phyloP scores from a whole-genome alignment of 2,888 invertebrate species.

The Nebria salina region DNA sequence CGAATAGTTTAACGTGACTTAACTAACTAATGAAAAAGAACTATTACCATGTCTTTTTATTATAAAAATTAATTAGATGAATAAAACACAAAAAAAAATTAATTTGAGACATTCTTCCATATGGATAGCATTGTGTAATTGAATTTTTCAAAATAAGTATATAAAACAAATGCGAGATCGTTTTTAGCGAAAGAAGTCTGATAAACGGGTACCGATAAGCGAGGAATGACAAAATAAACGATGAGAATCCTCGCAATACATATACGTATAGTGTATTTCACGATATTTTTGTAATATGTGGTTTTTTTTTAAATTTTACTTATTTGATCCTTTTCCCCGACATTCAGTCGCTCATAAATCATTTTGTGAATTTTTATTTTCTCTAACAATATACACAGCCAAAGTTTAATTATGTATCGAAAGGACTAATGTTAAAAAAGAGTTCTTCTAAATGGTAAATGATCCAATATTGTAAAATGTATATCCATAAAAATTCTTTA shows the following conservation, averaged over 20 bases:
- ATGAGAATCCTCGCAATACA: not conserved
- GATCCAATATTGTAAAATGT: no score
- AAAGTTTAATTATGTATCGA: no score
- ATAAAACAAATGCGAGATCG: not conserved
- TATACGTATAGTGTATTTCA: not conserved
- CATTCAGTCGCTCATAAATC: not conserved
- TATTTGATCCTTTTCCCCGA: not conserved
- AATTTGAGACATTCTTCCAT: not conserved
- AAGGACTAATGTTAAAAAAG: no score
- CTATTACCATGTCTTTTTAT: not conserved
- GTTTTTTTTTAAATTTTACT: not conserved
- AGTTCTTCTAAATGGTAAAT: no score
- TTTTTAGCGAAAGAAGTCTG: not conserved
- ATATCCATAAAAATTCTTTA: no score
- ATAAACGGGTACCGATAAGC: not conserved
- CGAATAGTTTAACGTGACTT: not conserved
- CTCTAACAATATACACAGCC: no score
- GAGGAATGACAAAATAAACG: conserved; percentile 15
- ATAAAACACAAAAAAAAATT: not conserved
- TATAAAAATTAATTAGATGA: not conserved
- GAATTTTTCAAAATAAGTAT: not conserved
- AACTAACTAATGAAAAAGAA: not conserved
- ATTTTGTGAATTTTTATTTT: no score
- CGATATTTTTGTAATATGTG: not conserved
- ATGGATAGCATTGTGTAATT: not conserved